Base-by-base conservation (phyloP, 1,140 invertebrate genomes). In the Pantala flavescens region DNA sequence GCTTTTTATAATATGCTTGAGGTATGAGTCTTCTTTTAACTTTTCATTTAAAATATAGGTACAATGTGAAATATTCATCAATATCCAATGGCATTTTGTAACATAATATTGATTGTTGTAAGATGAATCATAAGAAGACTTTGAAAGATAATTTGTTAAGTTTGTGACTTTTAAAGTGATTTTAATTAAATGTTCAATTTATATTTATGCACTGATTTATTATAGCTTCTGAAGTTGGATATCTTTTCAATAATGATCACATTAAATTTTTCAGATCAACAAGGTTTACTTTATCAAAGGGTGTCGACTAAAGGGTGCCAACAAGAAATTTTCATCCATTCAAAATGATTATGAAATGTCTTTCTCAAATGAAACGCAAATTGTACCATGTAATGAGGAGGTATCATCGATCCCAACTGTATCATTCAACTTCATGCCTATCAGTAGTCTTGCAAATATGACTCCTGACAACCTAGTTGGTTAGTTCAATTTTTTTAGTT, bases 301-400 rank as follows among this genome's bases (percentile, higher is more conserved):
- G 77, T 94, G 90, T 74, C 81, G 84, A 23, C 80, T 98, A 11
- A 98, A 98, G 82, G 87, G 91, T 21, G 96, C 97, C 0, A 98
- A 99, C 81, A 98, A 97, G 81, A 88, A 94, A 79, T 99, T 89
- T 80, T 88, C 87, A 19, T 88, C 84, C 70, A 81, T 97, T 14
- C 93, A 95, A 71, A 96, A 98, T 82, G 95, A 98, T 81, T 99
- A 98, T 81, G 98, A 99, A 81, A 93, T 99, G 89, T 93, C 93
- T 0, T 90, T 99, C 78, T 90, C 84, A n/a, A 82, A 84, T 23
- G 93, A 98, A 43, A 92, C 94, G 0, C 85, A 91, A 77, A 86
- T 97, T 10, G 84, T 89, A 49, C 86, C 87, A 72, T 94, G 91
- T 78, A 83, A 85, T 72, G 85, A 89, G 75, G 87, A 89, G 70